phyloP scores from a whole-genome alignment of 1,140 invertebrate genomes.

The Archivesica marissinica region DNA sequence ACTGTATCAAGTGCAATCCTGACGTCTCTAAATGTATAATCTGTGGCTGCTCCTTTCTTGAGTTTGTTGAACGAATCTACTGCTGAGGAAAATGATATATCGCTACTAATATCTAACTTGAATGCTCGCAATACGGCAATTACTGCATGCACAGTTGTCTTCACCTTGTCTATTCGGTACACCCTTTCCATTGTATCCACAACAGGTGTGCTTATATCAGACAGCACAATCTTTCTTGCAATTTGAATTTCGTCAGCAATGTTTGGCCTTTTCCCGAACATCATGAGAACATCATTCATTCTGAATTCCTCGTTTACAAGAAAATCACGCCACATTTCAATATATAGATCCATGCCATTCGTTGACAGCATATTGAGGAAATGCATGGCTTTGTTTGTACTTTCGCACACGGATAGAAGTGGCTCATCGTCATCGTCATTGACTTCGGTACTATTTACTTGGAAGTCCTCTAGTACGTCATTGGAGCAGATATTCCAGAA shows the following conservation, averaged over 20 bases:
- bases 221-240: not conserved
- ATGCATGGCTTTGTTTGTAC: not conserved
- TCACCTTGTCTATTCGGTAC: not conserved
- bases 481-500: constrained; percentile 1
- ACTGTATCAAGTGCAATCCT: constrained; percentile 22
- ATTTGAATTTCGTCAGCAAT: not conserved
- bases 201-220: not conserved
- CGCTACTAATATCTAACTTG: not conserved
- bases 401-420: not conserved
- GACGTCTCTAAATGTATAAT: constrained; percentile 33
- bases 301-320: not conserved
- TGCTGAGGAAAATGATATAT: not conserved
- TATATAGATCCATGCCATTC: not conserved
- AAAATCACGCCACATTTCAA: not conserved
- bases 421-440: not conserved
- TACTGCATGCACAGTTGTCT: not conserved
- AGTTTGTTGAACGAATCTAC: constrained; percentile 10
- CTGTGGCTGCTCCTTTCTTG: not conserved
- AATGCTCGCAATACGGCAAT: not conserved
- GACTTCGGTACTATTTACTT: not conserved
- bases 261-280: constrained; percentile 2
- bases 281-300: not conserved
- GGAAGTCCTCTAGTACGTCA: not conserved
- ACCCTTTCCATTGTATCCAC: not conserved
- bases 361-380: not conserved